Evolutionary conservation across 2,888 invertebrate genomes (phyloP).

Genomic region (Lumbricus terrestris): DNA sequence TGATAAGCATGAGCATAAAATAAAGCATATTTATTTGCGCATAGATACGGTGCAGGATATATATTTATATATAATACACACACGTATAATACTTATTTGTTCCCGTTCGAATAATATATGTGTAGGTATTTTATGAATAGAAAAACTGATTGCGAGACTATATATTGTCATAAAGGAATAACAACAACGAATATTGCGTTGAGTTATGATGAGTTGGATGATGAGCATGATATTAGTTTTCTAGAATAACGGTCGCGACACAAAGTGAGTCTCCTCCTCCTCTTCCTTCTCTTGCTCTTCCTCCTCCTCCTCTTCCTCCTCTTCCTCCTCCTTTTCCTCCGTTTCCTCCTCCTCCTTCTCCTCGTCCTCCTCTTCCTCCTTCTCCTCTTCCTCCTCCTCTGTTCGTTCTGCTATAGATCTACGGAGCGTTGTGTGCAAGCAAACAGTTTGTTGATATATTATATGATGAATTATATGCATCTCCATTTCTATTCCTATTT

Average conservation of each 20-base stretch:
- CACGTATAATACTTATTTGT: not conserved
- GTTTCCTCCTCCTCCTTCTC: no score
- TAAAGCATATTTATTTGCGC: not conserved
- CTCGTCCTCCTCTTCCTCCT: no score
- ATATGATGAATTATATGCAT: not conserved
- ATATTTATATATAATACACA: not conserved
- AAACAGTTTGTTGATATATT: not conserved
- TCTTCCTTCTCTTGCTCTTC: not conserved
- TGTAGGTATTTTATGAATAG: not conserved
- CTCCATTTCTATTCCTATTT: not conserved
- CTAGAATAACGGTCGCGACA: not conserved
- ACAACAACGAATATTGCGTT: not conserved
- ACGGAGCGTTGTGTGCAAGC: not conserved
- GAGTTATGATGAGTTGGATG: not conserved
- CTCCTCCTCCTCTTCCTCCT: no score
- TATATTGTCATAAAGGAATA: not conserved
- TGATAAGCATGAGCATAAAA: not conserved
- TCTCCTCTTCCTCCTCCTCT: no score
- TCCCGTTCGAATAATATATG: not conserved
- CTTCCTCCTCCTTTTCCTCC: no score
- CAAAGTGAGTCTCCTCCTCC: no score
- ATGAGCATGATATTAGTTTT: not conserved
- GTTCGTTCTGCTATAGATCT: not conserved
- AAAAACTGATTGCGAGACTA: not conserved
- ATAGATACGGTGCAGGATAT: not conserved